phyloP scores from a whole-genome alignment of 2,113 vertebrate genomes.

The Maylandia zebra region DNA sequence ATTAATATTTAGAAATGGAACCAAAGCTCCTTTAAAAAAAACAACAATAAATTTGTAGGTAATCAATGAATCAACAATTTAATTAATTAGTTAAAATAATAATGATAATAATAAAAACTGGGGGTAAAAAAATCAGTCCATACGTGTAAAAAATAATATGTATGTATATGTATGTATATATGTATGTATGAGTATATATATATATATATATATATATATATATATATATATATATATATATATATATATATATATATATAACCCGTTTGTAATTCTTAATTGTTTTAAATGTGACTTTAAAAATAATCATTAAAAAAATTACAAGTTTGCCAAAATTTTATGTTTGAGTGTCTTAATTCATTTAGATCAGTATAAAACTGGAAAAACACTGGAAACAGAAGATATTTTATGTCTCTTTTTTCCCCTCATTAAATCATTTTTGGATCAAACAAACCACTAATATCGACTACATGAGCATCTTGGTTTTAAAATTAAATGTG shows the following conservation, averaged over 20 bases:
- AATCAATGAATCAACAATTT: not conserved
- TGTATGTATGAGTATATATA: no score
- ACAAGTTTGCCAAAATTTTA: not conserved
- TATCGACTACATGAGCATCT: not conserved
- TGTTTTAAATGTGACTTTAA: not conserved
- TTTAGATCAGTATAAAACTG: not conserved
- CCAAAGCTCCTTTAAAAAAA: not conserved
- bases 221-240: fast-evolving
- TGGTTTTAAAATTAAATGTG: not conserved
- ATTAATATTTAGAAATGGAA: not conserved
- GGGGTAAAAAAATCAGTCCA: not conserved
- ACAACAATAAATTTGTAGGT: not conserved
- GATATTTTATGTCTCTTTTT: not conserved
- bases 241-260: fast-evolving
- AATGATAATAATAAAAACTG: not conserved
- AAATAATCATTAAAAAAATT: not conserved
- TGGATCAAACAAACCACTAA: not conserved
- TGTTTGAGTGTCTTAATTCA: not conserved
- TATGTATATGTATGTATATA: no score
- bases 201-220: no score
- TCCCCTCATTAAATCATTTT: not conserved
- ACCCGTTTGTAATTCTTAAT: not conserved
- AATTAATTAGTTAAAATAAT: not conserved
- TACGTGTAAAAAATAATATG: not conserved
- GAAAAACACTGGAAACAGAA: not conserved